These are phyloP conservation scores for Scolopax rusticola DNA, from an alignment of 2,797 vertebrate species.

Conservation along the genomic window DNA sequence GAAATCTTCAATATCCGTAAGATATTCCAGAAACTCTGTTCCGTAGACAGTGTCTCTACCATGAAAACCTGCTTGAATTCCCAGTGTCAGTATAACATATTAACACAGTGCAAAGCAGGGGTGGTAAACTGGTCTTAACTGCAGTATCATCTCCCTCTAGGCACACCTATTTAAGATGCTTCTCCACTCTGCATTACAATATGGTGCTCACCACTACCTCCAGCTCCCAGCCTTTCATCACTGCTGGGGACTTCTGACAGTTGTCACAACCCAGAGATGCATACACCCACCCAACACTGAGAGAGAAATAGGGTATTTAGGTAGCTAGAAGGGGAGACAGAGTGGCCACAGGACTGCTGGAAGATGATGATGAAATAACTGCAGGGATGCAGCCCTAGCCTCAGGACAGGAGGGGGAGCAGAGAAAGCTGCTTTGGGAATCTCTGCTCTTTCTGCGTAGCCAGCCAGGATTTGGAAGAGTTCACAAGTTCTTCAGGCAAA, in stretches of 20 bases:
- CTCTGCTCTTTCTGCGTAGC: neutral
- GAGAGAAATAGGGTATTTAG: neutral
- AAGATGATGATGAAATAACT: neutral
- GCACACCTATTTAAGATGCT: neutral
- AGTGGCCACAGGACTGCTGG: neutral
- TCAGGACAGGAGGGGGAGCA: neutral
- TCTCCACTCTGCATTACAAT: neutral
- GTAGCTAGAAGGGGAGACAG: neutral
- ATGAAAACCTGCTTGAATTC: neutral
- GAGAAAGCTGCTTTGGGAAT: neutral
- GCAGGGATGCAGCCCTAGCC: neutral
- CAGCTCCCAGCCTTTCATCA: neutral
- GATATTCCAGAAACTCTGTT: neutral
- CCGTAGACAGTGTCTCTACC: neutral
- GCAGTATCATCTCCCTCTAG: neutral
- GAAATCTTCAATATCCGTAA: neutral
- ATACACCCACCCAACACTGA: accelerated
- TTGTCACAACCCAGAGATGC: neutral
- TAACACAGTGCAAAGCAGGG: neutral
- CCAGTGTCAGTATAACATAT: neutral
- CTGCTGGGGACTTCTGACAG: neutral
- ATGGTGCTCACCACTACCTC: neutral
- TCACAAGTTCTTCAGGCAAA: neutral
- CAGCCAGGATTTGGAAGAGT: neutral
- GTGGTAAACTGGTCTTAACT: neutral